Evolutionary conservation across 2,888 invertebrate species (phyloP).

Genomic region (Oscheius sp.): DNA sequence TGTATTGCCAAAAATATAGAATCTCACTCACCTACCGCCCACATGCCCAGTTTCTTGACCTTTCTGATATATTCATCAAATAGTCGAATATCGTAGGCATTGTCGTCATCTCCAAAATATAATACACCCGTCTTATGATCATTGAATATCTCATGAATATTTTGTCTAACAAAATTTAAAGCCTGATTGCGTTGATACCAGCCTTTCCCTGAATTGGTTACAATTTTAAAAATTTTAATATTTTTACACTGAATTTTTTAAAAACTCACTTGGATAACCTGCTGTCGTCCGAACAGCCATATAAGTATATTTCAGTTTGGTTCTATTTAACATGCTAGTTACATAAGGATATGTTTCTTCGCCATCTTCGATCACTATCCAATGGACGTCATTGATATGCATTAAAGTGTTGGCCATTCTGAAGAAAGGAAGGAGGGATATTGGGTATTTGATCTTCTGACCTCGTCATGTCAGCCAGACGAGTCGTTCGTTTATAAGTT

Average conservation of each 20-base stretch:
- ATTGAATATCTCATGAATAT: slow-evolving; percentile 27
- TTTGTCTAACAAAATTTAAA: slow-evolving; percentile 44
- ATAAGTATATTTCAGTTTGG: slow-evolving; percentile 49
- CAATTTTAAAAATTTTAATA: not conserved
- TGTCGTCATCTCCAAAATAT: slow-evolving; percentile 54
- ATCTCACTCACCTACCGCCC: slow-evolving; percentile 48
- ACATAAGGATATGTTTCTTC: slow-evolving; percentile 30
- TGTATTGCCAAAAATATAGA: not conserved
- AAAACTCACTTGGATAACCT: slow-evolving; percentile 49
- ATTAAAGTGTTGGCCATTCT: slow-evolving; percentile 56
- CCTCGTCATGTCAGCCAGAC: slow-evolving; percentile 49
- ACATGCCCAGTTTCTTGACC: slow-evolving; percentile 46
- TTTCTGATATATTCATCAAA: slow-evolving; percentile 47
- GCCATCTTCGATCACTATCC: slow-evolving; percentile 57
- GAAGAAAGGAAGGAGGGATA: not conserved
- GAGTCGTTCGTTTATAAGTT: slow-evolving; percentile 42
- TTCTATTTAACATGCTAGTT: slow-evolving; percentile 37
- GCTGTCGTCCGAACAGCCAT: slow-evolving; percentile 40
- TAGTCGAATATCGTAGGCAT: slow-evolving; percentile 46
- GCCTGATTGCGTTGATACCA: slow-evolving; percentile 61
- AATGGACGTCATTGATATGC: slow-evolving; percentile 50
- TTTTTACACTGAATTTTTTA: not conserved
- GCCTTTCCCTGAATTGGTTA: slow-evolving; percentile 47
- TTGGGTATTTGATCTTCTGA: not conserved
- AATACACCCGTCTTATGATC: slow-evolving; percentile 36